Evolutionary conservation across 2,888 invertebrate species (phyloP).

Genomic region (Nebria brevicollis): DNA sequence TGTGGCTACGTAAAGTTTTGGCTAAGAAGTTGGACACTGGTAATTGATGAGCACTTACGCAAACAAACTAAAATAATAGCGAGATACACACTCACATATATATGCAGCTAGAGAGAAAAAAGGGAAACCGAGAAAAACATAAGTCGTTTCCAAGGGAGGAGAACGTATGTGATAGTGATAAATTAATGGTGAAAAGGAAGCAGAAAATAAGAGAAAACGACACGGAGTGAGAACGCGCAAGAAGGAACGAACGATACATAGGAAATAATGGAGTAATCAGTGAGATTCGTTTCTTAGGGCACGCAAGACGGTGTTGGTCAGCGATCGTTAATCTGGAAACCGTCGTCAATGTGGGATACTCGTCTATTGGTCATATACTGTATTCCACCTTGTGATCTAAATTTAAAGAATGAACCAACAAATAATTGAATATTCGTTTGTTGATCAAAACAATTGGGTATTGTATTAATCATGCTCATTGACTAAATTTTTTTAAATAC

Average conservation of each 20-base stretch:
- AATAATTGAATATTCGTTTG: no score
- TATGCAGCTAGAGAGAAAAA: not conserved
- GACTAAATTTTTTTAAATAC: no score
- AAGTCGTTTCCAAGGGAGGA: slow-evolving; percentile 1
- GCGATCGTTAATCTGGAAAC: slow-evolving; percentile 23
- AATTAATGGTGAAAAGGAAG: slow-evolving; percentile 18
- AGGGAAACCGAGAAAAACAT: not conserved
- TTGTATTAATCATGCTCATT: no score
- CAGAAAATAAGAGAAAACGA: slow-evolving; percentile 3
- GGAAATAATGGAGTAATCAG: slow-evolving; percentile 44
- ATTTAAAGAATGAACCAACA: no score
- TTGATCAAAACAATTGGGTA: no score
- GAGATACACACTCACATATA: slow-evolving; percentile 2
- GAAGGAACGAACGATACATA: slow-evolving; percentile 20
- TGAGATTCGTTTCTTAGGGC: slow-evolving; percentile 34
- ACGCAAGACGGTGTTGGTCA: slow-evolving; percentile 22
- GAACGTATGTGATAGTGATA: slow-evolving; percentile 42
- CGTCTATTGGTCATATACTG: not conserved
- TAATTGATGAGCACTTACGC: slow-evolving; percentile 31
- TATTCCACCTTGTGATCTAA: not conserved
- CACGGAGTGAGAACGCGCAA: not conserved
- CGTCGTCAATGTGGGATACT: not conserved
- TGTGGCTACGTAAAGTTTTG: slow-evolving; percentile 8
- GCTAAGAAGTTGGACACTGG: not conserved
- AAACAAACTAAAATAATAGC: slow-evolving; percentile 37